A percentile compares a stretch with the other conserved stretches of the same genome.
Conservation (phyloP, 1,140 invertebrate species). For the Cataglyphis hispanica region DNA sequence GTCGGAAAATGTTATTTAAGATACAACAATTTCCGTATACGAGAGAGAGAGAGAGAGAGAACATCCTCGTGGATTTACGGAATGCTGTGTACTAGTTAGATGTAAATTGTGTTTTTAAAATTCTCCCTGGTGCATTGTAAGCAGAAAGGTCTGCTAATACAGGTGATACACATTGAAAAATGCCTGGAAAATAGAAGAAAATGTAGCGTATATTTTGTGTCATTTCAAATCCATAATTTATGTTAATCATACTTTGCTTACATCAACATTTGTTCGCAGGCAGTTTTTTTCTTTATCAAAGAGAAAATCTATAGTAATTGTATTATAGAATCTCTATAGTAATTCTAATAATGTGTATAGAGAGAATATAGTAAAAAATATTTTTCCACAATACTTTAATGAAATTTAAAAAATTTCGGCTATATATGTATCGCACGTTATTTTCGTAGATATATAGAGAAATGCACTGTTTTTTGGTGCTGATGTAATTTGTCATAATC, state of each 20-base stretch:
- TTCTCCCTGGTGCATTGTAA: slow-evolving; percentile 47
- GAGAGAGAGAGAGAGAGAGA: neutral
- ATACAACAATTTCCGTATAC: slow-evolving; percentile 16
- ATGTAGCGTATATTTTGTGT: neutral
- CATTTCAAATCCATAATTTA: neutral
- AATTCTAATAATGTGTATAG: slow-evolving; percentile 17
- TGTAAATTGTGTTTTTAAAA: slow-evolving; percentile 61
- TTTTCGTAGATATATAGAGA: slow-evolving; percentile 1
- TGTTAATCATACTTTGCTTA: slow-evolving; percentile 3
- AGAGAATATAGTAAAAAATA: neutral
- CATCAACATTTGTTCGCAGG: neutral
- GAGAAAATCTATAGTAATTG: slow-evolving; percentile 34
- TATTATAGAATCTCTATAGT: too few relatives aligned
- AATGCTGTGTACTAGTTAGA: slow-evolving; percentile 44
- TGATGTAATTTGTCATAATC: slow-evolving; percentile 60
- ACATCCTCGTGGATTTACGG: slow-evolving; percentile 18
- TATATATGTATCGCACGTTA: neutral
- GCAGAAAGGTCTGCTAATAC: slow-evolving; percentile 43
- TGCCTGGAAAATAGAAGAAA: slow-evolving; percentile 6
- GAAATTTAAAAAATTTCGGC: slow-evolving; percentile 37
- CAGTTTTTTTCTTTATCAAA: slow-evolving; percentile 10
- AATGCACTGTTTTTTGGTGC: slow-evolving; percentile 27
- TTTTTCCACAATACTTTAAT: slow-evolving; percentile 10
- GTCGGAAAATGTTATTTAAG: slow-evolving; percentile 50
- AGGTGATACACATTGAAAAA: slow-evolving; percentile 25